These are phyloP conservation scores for Halcyon malimbica DNA, from an alignment of 2,113 vertebrate genomes.

Conservation along the genomic window DNA sequence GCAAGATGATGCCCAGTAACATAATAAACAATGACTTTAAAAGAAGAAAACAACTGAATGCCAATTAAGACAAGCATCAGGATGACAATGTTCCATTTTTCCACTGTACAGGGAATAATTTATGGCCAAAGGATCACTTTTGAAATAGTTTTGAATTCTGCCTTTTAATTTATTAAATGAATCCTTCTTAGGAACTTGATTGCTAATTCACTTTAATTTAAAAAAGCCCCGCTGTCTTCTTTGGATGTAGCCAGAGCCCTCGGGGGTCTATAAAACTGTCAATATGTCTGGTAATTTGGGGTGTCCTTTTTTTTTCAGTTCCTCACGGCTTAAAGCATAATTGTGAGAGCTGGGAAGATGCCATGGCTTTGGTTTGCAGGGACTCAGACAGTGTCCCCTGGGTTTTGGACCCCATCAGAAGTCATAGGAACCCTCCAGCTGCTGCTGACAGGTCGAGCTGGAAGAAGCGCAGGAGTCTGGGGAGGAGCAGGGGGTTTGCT, in stretches of 20 bases:
- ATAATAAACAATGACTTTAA: conserved; percentile 14
- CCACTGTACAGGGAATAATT: conserved; percentile 25
- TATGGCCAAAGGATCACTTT: conserved; percentile 49
- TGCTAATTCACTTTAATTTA: conserved; percentile 59
- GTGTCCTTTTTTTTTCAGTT: conserved; percentile 15
- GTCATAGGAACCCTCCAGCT: background rate
- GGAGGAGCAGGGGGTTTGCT: background rate
- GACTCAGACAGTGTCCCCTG: background rate
- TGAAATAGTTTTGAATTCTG: conserved; percentile 55
- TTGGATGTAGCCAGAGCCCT: conserved; percentile 35
- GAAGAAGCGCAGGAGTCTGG: background rate
- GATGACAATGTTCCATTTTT: conserved; percentile 46
- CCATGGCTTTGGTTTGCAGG: background rate
- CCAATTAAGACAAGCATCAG: conserved; percentile 27
- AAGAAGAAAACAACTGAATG: conserved; percentile 25
- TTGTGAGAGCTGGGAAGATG: conserved; percentile 40
- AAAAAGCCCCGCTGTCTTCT: conserved; percentile 29
- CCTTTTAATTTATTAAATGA: conserved; percentile 52
- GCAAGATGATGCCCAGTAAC: background rate
- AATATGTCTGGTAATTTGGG: conserved; percentile 38
- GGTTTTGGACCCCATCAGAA: background rate
- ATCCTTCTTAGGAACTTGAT: conserved; percentile 52
- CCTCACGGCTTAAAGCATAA: conserved; percentile 29
- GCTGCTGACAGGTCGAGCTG: background rate
- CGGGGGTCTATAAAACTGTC: conserved; percentile 54